Base-by-base conservation (phyloP, 2,797 vertebrate species). In the Rhabdomys pumilio region DNA sequence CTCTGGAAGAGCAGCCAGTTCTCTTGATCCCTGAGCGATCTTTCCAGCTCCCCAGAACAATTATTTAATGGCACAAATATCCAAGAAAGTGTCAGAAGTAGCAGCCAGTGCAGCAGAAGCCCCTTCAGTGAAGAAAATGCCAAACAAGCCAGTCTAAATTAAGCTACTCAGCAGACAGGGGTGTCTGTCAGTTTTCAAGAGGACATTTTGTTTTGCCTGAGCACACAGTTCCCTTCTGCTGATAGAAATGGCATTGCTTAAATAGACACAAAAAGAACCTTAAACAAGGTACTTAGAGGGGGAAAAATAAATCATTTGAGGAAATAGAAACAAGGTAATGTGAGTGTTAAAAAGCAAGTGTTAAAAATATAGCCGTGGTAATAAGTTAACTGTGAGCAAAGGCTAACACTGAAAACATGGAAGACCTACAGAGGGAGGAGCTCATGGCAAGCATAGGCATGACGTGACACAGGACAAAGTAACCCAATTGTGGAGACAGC, bases 201-300 rank as follows among this genome's bases (percentile, higher is more conserved):
- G 17, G 63, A 50, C 90, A 94, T 91, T 98, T 95, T 94, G 88
- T 79, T 95, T 87, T 47, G 41, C 57, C 89, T 77, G 93, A 96
- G 97, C 53, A 88, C 53, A 44, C 0, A 88, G n/a, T 75, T n/a
- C n/a, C 94, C 73, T 82, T 91, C 63, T 95, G 93, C 90, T 94
- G 76, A 94, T 98, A 72, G 81, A 96, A 98, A 94, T 87, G 90
- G 72, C 55, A 93, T 72, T 90, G 82, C 94, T 79, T 93, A 93
- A 65, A 75, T 97, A 97, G 96, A 95, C 88, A 96, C 93, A 96
- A 96, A 63, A 75, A 26, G 76, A 65, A 77, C 76, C 94, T 97
- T 93, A 89, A 97, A 96, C 94, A 96, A 97, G 73, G 55, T 80
- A 77, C 57, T 97, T 89, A 93, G 53, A 92, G 13, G 15, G 20